Evolutionary conservation across 2,113 vertebrate species (phyloP), one percentile per base, ranked within the genome.

Genomic region (Pelvicachromis taeniatus): DNA sequence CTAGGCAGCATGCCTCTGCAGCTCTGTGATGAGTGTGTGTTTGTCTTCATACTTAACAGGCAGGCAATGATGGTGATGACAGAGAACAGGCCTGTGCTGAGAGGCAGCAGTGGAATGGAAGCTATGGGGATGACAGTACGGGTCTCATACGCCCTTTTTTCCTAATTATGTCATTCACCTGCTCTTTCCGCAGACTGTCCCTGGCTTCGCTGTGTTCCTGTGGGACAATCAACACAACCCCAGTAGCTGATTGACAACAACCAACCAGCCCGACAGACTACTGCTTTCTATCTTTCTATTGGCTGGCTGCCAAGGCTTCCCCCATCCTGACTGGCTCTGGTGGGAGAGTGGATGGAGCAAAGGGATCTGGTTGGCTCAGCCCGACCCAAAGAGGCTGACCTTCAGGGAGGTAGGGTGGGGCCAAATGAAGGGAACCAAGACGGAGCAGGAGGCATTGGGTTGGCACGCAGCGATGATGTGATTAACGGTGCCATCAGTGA

Each of bases 401-500:
- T 96, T 45, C 97, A 97, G 88, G 6, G 97, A 97, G 82, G 96
- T 87, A 90, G 96, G 88, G 94, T 96, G 94, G 97, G 97, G 85
- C 96, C 96, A 0, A 95, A 96, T 80, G 97, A 97, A 87, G 97
- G 97, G 88, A 97, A 97, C 79, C 97, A 97, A 65, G 97, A 97
- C 84, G 88, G 89, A 89, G 82, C 89, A 54, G 84, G 75, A 78
- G 90, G 81, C 86, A 80, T 97, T 40, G 96, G 96, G 90, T 96
- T 96, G 40, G 96, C 96, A 33, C 96, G 96, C 92, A 95, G 97
- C 0, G 96, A 98, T 95, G 97, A 99, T 94, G 97, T 96, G 89
- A 97, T 97, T 94, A 98, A 96, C 4, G 97, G 97, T 9, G 96
- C 96, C 0, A 97, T 98, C 95, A 98, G 98, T 0, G 98, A 97